Evolutionary conservation across 2,113 vertebrate species (phyloP), one percentile per base, ranked within the genome.

Genomic region (Psittacus erithacus): DNA sequence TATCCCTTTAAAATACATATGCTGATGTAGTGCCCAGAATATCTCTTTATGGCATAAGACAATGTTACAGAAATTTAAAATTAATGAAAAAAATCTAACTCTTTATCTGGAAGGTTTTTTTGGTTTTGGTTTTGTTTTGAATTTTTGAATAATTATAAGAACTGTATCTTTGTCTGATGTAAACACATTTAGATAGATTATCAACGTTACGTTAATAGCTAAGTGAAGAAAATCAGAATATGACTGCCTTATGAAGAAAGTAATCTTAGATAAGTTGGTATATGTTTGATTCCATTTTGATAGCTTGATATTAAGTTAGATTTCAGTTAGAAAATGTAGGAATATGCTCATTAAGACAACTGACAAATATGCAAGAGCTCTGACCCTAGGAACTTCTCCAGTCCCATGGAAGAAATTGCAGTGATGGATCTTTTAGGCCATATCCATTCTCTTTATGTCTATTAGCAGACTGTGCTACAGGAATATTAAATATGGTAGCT

Each of bases 321-420:
- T 78, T 79, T 86, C 74, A 88, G 83, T 77, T 96, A 71, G 86
- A 86, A 95, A 97, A 93, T 73, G n/a, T 57, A 93, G 53, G n/a
- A 87, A 20, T 60, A 76, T 50, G 17, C 8, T 88, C 2, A 1
- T 78, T 77, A 71, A 71, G 28, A 25, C 27, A 79, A 38, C 73
- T 69, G 64, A 69, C 31, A 81, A 86, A 67, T 39, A 39, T 4
- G 1, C 19, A 35, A 63, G 52, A 70, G 9, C 11, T 88, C 75
- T 50, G 39, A 55, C 62, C 2, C 1, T 6, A 9, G 22, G 60
- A 64, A 68, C 14, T 59, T 70, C 49, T 68, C 35, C 39, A 25
- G 1, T 4, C 14, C 29, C 12, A 24, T 43, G 29, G 19, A 50
- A n/a, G 82, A 82, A 27, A 39, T 7, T 46, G 2, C 24, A 13